Evolutionary conservation across 1,140 invertebrate species (phyloP), one percentile per base, ranked within the genome.

Genomic region (Drosophila melanica): DNA sequence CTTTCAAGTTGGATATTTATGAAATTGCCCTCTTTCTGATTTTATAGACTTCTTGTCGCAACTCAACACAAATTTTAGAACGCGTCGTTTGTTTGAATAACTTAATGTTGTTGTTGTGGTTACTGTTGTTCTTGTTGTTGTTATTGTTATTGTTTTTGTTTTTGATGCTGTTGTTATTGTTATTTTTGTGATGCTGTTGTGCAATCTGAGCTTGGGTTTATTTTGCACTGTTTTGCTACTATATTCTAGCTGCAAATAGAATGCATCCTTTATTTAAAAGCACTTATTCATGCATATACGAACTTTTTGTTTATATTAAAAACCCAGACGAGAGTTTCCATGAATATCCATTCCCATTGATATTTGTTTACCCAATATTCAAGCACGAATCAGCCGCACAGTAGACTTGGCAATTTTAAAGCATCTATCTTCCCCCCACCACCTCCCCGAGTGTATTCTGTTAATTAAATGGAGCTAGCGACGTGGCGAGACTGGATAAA

Each of bases 191-290:
- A 27, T 55, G 48, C 64, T 64, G 58, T 74, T 74, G 59, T 77
- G 82, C 81, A 86, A 87, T 86, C 82, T 87, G 82, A 66, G 78
- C 66, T 69, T 42, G 74, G 64, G 71, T 86, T 86, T 89, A 81
- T 77, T 82, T 87, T 73, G 50, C 68, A 67, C 57, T 74, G 62
- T 82, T 79, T 77, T 65, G 69, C 57, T 71, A 54, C 66, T 71
- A 54, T 63, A 51, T 67, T 73, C 59, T 47, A 50, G 59, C 65
- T 50, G 51, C 63, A 78, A 69, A 80, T 86, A 85, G 62, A 78
- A 85, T 64, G 63, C 79, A 65, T 65, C 62, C 64, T 82, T 87
- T 73, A 77, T 87, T 79, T 75, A 72, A 87, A 82, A 82, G 69
- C 72, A 82, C 68, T 76, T 87, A 71, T 58, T 67, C 82, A 81